These are phyloP conservation scores for Lagocephalus sceleratus DNA, from an alignment of 2,797 vertebrate genomes.

Conservation along the genomic window DNA sequence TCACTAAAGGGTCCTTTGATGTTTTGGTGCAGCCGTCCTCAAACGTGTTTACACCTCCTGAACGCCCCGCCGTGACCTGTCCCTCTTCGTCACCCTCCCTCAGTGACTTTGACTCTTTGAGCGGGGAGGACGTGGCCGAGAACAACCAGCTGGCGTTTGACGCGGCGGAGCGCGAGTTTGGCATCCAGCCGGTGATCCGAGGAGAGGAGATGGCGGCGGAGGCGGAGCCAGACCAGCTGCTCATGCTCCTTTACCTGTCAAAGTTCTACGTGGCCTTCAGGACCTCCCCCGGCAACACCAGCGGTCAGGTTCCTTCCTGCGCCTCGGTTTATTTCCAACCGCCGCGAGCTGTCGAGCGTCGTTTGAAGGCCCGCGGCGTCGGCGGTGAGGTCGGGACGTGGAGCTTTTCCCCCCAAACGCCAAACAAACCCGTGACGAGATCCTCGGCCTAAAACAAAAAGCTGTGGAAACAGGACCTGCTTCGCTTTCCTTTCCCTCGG, in stretches of 20 bases:
- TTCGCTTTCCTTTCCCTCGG: neutral
- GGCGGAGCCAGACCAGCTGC: constrained; percentile 87
- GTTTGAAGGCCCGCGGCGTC: no score
- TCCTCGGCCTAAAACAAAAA: constrained; percentile 15
- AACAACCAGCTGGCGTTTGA: constrained; percentile 96
- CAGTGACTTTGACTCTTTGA: constrained; percentile 88
- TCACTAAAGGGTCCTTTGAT: no score
- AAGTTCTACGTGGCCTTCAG: constrained; percentile 92
- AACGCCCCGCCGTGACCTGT: no score
- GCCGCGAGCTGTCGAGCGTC: no score
- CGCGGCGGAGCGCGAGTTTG: constrained; percentile 86
- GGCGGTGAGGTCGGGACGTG: neutral
- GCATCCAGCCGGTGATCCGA: constrained; percentile 89
- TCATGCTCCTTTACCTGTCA: constrained; percentile 96
- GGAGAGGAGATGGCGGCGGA: constrained; percentile 85
- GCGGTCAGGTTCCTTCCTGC: constrained; percentile 68
- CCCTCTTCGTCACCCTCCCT: neutral
- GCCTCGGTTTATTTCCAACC: neutral
- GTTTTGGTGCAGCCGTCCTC: no score
- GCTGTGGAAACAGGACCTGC: constrained; percentile 9
- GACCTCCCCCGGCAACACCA: constrained; percentile 69
- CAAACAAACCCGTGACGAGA: constrained; percentile 16
- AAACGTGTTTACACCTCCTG: no score
- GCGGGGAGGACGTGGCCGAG: constrained; percentile 79
- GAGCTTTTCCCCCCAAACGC: neutral